phyloP scores from a whole-genome alignment of 1,140 invertebrate genomes.

The Scaptomyza hsui region DNA sequence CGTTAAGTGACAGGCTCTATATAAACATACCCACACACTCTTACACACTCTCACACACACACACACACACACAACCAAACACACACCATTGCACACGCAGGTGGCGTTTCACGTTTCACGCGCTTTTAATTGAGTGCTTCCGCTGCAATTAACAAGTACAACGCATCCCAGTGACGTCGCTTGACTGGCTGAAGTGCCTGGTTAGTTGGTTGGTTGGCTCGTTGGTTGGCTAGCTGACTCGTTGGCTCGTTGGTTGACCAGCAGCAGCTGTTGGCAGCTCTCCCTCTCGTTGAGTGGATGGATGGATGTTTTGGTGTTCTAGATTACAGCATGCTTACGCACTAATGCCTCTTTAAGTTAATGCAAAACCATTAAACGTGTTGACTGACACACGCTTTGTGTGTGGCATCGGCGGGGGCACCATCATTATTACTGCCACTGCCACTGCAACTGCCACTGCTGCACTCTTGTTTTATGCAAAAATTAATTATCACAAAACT shows the following conservation, averaged over 20 bases:
- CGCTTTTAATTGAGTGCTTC: conserved; percentile 82
- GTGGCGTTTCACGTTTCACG: conserved; percentile 78
- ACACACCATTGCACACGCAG: conserved; percentile 40
- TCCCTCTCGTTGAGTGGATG: conserved; percentile 7
- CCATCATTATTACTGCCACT: not conserved
- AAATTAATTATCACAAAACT: conserved; percentile 38
- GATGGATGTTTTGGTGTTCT: conserved; percentile 10
- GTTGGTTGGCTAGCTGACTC: conserved; percentile 6
- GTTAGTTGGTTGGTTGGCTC: conserved; percentile 23
- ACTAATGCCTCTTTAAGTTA: conserved; percentile 75
- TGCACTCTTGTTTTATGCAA: not conserved
- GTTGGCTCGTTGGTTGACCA: conserved; percentile 30
- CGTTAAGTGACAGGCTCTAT: conserved; percentile 48
- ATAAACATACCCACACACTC: conserved; percentile 19
- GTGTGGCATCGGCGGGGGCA: conserved; percentile 42
- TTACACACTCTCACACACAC: not conserved
- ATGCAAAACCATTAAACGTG: conserved; percentile 75
- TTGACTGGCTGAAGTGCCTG: conserved; percentile 44
- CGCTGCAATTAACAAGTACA: conserved; percentile 82
- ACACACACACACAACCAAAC: conserved; percentile 4
- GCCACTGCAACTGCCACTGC: not conserved
- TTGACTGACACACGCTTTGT: conserved; percentile 71
- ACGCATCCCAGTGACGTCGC: conserved; percentile 60
- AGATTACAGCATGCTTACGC: conserved; percentile 76
- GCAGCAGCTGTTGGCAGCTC: conserved; percentile 22